Conservation (phyloP, 2,888 invertebrate species). For the Temnothorax unifasciatus region DNA sequence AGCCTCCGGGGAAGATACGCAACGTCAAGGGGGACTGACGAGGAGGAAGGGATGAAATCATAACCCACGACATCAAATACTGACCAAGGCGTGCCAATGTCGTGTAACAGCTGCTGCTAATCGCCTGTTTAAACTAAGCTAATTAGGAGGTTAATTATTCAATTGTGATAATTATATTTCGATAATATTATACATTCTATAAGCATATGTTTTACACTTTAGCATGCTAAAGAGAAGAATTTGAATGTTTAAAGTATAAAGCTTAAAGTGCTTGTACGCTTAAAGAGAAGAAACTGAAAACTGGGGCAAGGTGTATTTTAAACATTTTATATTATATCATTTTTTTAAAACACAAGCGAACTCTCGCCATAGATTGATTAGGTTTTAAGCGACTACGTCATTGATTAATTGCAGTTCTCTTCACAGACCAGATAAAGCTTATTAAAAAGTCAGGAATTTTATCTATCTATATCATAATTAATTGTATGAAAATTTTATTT, state of each 20-base stretch:
- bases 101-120: slow-evolving; percentile 81
- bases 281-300: background rate
- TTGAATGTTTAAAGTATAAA: too few relatives aligned
- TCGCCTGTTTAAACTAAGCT: slow-evolving; percentile 75
- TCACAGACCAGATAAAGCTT: slow-evolving; percentile 18
- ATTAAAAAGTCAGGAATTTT: slow-evolving; percentile 15
- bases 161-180: slow-evolving; percentile 63
- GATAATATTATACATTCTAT: background rate
- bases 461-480: background rate
- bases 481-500: slow-evolving; percentile 26
- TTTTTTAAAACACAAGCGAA: slow-evolving; percentile 10
- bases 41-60: slow-evolving; percentile 43
- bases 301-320: background rate
- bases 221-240: background rate
- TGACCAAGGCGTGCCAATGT: slow-evolving; percentile 79
- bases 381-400: slow-evolving; percentile 16
- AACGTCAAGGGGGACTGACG: slow-evolving; percentile 48
- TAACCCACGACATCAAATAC: slow-evolving; percentile 73
- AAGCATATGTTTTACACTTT: background rate
- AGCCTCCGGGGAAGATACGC: slow-evolving; percentile 69
- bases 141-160: slow-evolving; percentile 42
- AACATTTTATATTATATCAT: background rate
- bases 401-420: slow-evolving; percentile 34
- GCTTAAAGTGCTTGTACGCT: too few relatives aligned
- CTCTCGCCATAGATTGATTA: slow-evolving; percentile 28